Evolutionary conservation across 2,888 invertebrate genomes (phyloP), one percentile per base, ranked within the genome.

Genomic region (Automeris io): DNA sequence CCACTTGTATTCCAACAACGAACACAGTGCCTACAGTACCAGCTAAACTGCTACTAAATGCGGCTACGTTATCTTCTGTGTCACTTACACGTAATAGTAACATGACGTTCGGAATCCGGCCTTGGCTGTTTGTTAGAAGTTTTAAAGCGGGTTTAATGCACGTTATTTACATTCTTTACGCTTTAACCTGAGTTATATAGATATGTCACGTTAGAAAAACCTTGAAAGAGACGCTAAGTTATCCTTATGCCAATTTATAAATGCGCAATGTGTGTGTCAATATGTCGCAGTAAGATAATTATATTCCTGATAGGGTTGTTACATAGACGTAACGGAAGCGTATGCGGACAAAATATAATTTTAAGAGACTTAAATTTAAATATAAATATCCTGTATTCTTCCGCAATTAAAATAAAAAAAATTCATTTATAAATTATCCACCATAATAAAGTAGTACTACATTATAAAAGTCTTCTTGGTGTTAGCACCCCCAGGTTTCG

Each of bases 61-160:
- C 29, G 23, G 23, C 23, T 18, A 37, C 22, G 37, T 31, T 22
- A 22, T 21, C 5, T 26, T 24, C 18, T 38, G 33, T 39, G 34
- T 29, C 13, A 8, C 22, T 24, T 22, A 25, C 21, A 34, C 39
- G 16, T 25, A 33, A 37, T 16, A 40, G 29, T 46, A 42, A 43
- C 37, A 32, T 34, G 36, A 16, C 38, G 39, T 42, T 39, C 35
- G 36, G 25, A 26, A 25, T 41, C 49, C 42, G 48, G 36, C 57
- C 57, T 51, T 57, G 49, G 39, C 33, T 49, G 42, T 53, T 47
- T 37, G 49, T 56, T 54, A 58, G 43, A 39, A 43, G 45, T 44
- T 52, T 48, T 46, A 36, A 51, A 45, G 46, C 45, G 42, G 53
- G 51, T 51, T 49, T 46, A 49, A 48, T 54, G 43, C 44, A 52